phyloP scores from a whole-genome alignment of 1,140 invertebrate species.

The Drosophila athabasca region DNA sequence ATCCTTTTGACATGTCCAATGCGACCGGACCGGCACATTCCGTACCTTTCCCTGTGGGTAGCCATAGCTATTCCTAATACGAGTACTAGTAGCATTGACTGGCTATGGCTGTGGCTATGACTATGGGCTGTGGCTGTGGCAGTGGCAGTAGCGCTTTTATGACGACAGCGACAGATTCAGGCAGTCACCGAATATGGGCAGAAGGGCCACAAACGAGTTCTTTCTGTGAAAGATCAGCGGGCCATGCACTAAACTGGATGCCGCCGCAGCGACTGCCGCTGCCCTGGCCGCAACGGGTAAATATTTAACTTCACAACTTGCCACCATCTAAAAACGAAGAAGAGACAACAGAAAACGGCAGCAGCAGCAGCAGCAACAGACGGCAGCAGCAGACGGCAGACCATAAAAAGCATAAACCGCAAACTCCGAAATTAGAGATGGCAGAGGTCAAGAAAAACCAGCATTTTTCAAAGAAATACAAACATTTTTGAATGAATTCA shows the following conservation, averaged over 20 bases:
- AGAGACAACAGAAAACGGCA: slow-evolving; percentile 40
- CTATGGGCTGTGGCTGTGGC: neutral
- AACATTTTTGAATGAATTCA: neutral
- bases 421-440: slow-evolving; percentile 41
- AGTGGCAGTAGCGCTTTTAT: slow-evolving; percentile 41
- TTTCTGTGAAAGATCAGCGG: slow-evolving; percentile 40
- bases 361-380: slow-evolving; percentile 28
- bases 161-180: slow-evolving; percentile 57
- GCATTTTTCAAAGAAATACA: neutral
- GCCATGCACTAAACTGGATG: slow-evolving; percentile 26
- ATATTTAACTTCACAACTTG: slow-evolving; percentile 79
- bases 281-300: slow-evolving; percentile 50
- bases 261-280: slow-evolving; percentile 11
- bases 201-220: slow-evolving; percentile 60
- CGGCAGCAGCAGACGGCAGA: slow-evolving; percentile 24
- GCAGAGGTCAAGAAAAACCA: slow-evolving; percentile 10
- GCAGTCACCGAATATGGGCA: slow-evolving; percentile 56
- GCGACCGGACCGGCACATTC: slow-evolving; percentile 9
- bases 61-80: slow-evolving; percentile 40
- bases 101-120: slow-evolving; percentile 20
- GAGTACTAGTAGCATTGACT: slow-evolving; percentile 6
- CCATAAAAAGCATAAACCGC: slow-evolving; percentile 74
- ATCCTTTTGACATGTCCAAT: slow-evolving; percentile 67
- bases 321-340: slow-evolving; percentile 52
- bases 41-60: slow-evolving; percentile 14